Percentiles rank a stretch among this genome's conserved stretches.
These are phyloP conservation scores for Arenaria interpres DNA, from an alignment of 2,113 vertebrate genomes.

Conservation along the genomic window DNA sequence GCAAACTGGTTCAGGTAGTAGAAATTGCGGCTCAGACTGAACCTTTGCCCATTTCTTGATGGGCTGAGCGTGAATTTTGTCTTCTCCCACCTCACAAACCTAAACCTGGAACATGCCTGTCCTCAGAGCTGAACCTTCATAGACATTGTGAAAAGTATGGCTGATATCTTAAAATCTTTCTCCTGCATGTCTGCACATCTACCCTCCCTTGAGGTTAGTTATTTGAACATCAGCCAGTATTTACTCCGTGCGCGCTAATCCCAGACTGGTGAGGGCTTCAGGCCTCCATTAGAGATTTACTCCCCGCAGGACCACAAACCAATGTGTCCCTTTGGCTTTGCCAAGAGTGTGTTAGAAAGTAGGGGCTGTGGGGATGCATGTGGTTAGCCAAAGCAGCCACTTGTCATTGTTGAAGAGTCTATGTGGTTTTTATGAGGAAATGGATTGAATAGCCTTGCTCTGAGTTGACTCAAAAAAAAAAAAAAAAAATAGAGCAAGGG, in stretches of 20 bases:
- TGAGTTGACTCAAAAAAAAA: neutral
- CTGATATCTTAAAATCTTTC: neutral
- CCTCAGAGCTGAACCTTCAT: neutral
- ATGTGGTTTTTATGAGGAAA: constrained; percentile 62
- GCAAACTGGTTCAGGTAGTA: constrained; percentile 48
- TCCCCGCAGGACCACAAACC: constrained; percentile 29
- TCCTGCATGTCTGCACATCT: neutral
- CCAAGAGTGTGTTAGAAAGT: constrained; percentile 30
- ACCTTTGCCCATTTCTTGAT: constrained; percentile 3
- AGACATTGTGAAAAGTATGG: neutral
- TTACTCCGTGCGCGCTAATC: neutral
- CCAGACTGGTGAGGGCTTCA: neutral
- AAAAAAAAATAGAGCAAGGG: neutral
- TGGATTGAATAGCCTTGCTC: neutral
- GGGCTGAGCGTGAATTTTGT: neutral
- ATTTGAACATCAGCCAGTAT: constrained; percentile 9
- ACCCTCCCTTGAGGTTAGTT: neutral
- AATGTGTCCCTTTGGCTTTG: constrained; percentile 47
- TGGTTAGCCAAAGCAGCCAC: constrained; percentile 71
- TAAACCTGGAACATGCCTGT: neutral
- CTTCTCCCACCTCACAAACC: neutral
- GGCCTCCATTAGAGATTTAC: neutral
- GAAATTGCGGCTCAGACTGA: neutral
- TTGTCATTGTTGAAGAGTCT: constrained; percentile 58
- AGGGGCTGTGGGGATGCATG: constrained; percentile 52